Conservation (phyloP, 2,888 invertebrate species). For the Trichogramma dendrolimi region DNA sequence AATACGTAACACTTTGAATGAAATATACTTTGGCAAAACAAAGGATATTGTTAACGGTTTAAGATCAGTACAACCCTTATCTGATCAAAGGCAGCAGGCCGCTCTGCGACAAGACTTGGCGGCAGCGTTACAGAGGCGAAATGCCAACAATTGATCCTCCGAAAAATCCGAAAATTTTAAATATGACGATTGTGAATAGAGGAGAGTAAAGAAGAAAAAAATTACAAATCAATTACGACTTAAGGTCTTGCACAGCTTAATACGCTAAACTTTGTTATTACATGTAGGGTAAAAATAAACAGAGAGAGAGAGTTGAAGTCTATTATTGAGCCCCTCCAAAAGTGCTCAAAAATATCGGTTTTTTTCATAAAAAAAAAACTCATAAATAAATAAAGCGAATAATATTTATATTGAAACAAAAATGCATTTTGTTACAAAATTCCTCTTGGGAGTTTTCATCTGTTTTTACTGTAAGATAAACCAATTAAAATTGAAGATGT, state of each 20-base stretch:
- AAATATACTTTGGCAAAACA: constrained; percentile 99
- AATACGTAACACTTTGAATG: constrained; percentile 95
- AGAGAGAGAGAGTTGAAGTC: constrained; percentile 39
- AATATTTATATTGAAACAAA: constrained; percentile 45
- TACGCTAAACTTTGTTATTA: constrained; percentile 44
- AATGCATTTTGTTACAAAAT: constrained; percentile 45
- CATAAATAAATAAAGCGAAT: constrained; percentile 18
- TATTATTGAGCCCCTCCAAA: constrained; percentile 31
- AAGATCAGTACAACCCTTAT: constrained; percentile 75
- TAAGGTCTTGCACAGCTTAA: constrained; percentile 34
- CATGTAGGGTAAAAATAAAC: constrained; percentile 38
- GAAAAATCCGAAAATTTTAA: constrained; percentile 42
- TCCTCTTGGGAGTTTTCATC: constrained; percentile 33
- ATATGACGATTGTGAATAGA: constrained; percentile 46
- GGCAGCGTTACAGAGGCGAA: constrained; percentile 75
- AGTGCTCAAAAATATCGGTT: constrained; percentile 26
- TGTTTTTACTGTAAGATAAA: constrained; percentile 25
- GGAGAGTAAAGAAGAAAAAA: constrained; percentile 30
- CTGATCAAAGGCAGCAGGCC: constrained; percentile 78
- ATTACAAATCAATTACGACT: constrained; percentile 31
- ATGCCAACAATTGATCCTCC: constrained; percentile 60
- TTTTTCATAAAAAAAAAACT: constrained; percentile 25
- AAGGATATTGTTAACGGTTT: constrained; percentile 96
- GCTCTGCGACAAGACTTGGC: constrained; percentile 83
- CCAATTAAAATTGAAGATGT: constrained; percentile 23